Conservation (phyloP, 2,113 vertebrate genomes). For the Collichthys lucidus region DNA sequence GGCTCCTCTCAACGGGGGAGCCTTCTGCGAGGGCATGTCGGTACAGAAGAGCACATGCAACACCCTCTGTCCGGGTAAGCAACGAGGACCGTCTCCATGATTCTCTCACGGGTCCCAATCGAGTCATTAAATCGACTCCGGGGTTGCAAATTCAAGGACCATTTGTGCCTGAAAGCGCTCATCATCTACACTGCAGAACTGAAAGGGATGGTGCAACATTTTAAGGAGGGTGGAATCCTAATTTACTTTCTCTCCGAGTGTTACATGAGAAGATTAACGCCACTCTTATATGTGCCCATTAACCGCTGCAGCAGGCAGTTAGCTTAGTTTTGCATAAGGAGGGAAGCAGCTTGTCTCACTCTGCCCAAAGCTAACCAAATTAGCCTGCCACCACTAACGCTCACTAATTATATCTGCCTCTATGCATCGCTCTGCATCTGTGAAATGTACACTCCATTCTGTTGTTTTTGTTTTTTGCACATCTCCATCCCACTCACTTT, state of each 20-base stretch:
- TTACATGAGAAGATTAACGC: neutral
- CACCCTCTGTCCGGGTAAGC: conserved; percentile 91
- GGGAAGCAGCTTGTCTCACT: neutral
- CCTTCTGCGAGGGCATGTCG: conserved; percentile 95
- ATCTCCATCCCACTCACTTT: neutral
- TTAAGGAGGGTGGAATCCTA: neutral
- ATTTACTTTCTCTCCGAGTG: neutral
- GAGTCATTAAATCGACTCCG: neutral
- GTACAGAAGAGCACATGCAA: conserved; percentile 95
- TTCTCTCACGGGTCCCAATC: neutral
- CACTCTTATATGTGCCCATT: neutral
- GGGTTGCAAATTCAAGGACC: neutral
- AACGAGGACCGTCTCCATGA: neutral
- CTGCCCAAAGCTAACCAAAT: neutral
- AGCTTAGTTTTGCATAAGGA: neutral
- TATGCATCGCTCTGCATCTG: too few relatives aligned
- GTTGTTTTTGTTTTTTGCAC: neutral
- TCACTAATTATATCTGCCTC: neutral
- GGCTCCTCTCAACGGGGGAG: conserved; percentile 93
- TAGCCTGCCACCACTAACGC: neutral
- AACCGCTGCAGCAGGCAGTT: neutral
- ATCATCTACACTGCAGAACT: too few relatives aligned
- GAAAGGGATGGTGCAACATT: neutral
- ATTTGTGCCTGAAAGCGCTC: neutral
- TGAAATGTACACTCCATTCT: neutral